Evolutionary conservation across 2,797 vertebrate species (phyloP), one percentile per base, ranked within the genome.

Genomic region (Dendrocincla fuliginosa): DNA sequence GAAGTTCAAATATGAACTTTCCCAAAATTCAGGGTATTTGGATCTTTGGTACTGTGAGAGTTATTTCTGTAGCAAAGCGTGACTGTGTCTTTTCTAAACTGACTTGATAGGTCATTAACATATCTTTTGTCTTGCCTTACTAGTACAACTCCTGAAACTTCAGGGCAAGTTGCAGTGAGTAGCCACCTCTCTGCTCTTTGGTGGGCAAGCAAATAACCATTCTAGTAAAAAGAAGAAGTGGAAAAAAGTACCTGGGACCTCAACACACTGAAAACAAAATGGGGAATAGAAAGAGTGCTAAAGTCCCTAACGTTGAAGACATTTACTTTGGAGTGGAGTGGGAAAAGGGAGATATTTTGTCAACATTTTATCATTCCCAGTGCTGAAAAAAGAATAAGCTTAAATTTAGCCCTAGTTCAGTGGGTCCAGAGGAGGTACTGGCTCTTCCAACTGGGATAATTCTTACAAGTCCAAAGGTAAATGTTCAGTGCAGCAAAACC

Each of bases 31-130:
- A 55, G 28, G 9, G 16, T 84, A 24, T 82, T 95, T 87, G 70
- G 65, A 80, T 87, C 52, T 80, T 68, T 65, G 78, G 47, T 70
- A 67, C 41, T 37, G 39, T 41, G 75, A 46, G 49, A 80, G 75
- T 70, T 96, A 93, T 87, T 95, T 93, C 91, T 75, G 79, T 87
- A 7, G 5, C 35, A 92, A 85, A 79, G 71, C 30, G 57, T 87
- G 86, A 93, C 82, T 77, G 32, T 86, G 16, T 63, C 82, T 87
- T 65, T 78, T 82, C 82, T 55, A 25, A 91, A 87, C 57, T 59
- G 53, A 87, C 67, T 82, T 91, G 67, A 64, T 92, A 71, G 83
- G 49, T 87, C 41, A 64, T 96, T 94, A 93, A 53, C 67, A 75
- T 67, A 65, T 91, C 47, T 84, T 78, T 61, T 81, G 32, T 81